phyloP scores from a whole-genome alignment of 2,113 vertebrate genomes.

The Colistium nudipinnis region DNA sequence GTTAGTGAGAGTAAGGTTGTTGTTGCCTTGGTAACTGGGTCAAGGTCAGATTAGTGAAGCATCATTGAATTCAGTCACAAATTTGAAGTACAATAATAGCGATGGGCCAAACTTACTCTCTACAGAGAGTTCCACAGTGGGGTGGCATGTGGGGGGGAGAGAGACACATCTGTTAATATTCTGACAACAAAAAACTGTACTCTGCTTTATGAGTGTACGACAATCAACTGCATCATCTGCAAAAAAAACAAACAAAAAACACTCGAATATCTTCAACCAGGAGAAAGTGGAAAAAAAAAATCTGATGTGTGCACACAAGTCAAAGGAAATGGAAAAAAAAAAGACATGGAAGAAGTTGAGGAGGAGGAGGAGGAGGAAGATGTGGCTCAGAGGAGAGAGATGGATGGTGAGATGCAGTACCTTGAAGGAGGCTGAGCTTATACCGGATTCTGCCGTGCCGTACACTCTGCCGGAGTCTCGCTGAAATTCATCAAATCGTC shows the following conservation, averaged over 20 bases:
- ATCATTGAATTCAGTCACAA: constrained; percentile 80
- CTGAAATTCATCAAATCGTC: constrained; percentile 85
- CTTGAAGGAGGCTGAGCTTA: constrained; percentile 88
- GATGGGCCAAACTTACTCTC: constrained; percentile 96
- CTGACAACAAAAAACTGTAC: constrained; percentile 22
- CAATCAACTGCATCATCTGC: not conserved
- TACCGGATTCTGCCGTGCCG: constrained; percentile 87
- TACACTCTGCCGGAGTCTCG: constrained; percentile 84
- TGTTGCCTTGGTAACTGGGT: constrained; percentile 28
- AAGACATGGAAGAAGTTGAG: not conserved
- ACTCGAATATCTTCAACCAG: constrained; percentile 2
- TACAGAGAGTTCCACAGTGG: constrained; percentile 93
- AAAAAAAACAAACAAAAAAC: not conserved
- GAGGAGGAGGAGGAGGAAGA: constrained; percentile 3
- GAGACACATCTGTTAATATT: constrained; percentile 82
- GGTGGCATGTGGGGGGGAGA: constrained; percentile 85
- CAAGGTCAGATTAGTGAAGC: constrained; percentile 46
- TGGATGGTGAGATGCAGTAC: constrained; percentile 78
- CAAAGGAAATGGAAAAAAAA: constrained; percentile 9
- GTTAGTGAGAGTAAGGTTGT: constrained; percentile 63
- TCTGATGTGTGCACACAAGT: constrained; percentile 15
- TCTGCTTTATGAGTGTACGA: constrained; percentile 1
- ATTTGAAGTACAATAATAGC: constrained; percentile 17
- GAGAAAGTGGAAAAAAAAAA: constrained; percentile 1
- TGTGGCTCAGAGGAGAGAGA: constrained; percentile 37